Evolutionary conservation across 2,888 invertebrate genomes (phyloP), one percentile per base, ranked within the genome.

Genomic region (Mythimna albipuncta): DNA sequence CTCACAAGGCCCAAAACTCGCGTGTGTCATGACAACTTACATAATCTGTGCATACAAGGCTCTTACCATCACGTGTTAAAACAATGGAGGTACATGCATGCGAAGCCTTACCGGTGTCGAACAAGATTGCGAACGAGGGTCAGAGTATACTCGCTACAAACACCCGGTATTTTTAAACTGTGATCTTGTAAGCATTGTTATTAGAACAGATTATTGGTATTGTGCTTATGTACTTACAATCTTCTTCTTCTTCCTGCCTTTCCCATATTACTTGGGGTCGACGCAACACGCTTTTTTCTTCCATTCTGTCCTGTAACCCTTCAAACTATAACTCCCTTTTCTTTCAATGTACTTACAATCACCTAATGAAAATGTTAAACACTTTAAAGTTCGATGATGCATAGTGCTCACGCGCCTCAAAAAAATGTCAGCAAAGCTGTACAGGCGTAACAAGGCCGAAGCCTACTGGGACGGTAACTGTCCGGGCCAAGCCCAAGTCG

Each of bases 21-120:
- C 58, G 11, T 52, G 41, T 64, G 59, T 64, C 44, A 66, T 59
- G 54, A 67, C 58, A 77, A 44, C 62, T 47, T 47, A 35, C 50
- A 35, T 74, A 74, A 80, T 77, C 64, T 61, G 52, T 69, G 38
- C 54, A 59, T 73, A 72, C 70, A 75, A 81, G 59, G 72, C 64
- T 68, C 57, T 75, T 70, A 69, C 26, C 6, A 32, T 57, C 74
- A 82, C 78, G 76, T 69, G 75, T 38, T 41, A 61, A 64, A 64
- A 83, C 80, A 75, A 72, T 78, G 63, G 44, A 65, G 47, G 26
- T 70, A 75, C 69, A 65, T 44, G 64, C 63, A 63, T 67, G 41
- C 16, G 85, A 86, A 86, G 80, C 86, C 86, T 57, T 86, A 86
- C 64, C 50, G 19, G 50, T 77, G 78, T 73, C 32, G 74, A 82